Evolutionary conservation across 2,888 invertebrate genomes (phyloP).

Genomic region (Thymelicus lineola): DNA sequence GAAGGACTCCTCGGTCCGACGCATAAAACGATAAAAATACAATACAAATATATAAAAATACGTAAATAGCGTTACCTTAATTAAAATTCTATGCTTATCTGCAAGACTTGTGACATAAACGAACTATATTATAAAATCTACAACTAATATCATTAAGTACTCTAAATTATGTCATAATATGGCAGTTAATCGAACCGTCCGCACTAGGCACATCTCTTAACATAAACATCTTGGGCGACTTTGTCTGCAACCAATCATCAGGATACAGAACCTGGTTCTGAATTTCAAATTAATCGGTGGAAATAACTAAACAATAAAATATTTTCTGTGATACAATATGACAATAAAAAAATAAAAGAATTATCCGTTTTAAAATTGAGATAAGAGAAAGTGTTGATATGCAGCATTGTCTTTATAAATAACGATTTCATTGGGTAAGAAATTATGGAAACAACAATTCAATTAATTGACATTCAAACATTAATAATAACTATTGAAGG

Average conservation of each 20-base stretch:
- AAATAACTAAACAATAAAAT: conserved; percentile 56
- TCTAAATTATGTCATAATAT: conserved; percentile 84
- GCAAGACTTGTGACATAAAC: conserved; percentile 75
- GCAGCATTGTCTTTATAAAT: conserved; percentile 26
- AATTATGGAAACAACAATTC: conserved; percentile 33
- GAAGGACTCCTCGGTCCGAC: conserved; percentile 58
- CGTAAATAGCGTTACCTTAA: conserved; percentile 66
- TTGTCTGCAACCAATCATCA: conserved; percentile 62
- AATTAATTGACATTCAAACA: conserved; percentile 21
- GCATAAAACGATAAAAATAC: conserved; percentile 61
- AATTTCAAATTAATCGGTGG: conserved; percentile 80
- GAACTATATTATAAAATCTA: conserved; percentile 75
- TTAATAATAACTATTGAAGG: conserved; percentile 48
- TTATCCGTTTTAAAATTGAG: conserved; percentile 14
- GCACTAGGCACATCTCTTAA: conserved; percentile 73
- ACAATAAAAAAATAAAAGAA: conserved; percentile 26
- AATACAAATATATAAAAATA: conserved; percentile 57
- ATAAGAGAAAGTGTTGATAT: conserved; percentile 24
- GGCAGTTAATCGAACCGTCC: conserved; percentile 84
- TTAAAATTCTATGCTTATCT: conserved; percentile 77
- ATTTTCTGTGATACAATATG: conserved; percentile 36
- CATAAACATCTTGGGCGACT: conserved; percentile 61
- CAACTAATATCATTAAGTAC: conserved; percentile 73
- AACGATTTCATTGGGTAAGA: conserved; percentile 28
- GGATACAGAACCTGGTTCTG: conserved; percentile 74